Evolutionary conservation across 2,888 invertebrate genomes (phyloP), one percentile per base, ranked within the genome.

Genomic region (Agrypnus murinus): DNA sequence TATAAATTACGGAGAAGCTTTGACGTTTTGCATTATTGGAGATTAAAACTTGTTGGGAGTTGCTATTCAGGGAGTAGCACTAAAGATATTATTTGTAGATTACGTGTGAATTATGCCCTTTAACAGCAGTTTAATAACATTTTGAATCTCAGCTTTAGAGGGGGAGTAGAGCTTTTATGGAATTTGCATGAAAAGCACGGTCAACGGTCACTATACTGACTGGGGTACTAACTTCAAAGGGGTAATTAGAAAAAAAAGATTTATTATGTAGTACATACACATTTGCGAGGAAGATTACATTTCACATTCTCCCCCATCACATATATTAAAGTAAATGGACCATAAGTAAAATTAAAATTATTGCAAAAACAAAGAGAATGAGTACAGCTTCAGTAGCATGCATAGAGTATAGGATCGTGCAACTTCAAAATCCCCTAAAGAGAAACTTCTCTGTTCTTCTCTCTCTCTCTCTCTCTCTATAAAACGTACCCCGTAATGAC

Each of bases 1-100:
- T 57, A 77, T 78, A 78, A 78, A 78, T 78, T 76, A 72, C 48
- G 32, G 45, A 50, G 60, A 55, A 50, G 74, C 73, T 68, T 72
- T 72, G 69, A 69, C 70, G 67, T 72, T 66, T 55, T 64, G 72
- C 73, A 73, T 74, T 72, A 69, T 69, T 68, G 64, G 72, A 71
- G 73, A 77, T 77, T 77, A 75, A 74, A 76, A 75, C 71, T 75
- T 73, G 67, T 68, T 55, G 67, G 68, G 48, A 63, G 62, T 68
- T 71, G 17, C 59, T 65, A 58, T 68, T 48, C 71, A 68, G 50
- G 62, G 65, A 34, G 46, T 12, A 59, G 62, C 66, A 59, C 43
- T 60, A 66, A 59, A 70, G 72, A 72, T 72, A 72, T 74, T 74
- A 74, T 72, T 74, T 70, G 74, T 60, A 72, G 74, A 74, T 74